Evolutionary conservation across 1,140 invertebrate genomes (phyloP).

Genomic region (Zaprionus capensis): DNA sequence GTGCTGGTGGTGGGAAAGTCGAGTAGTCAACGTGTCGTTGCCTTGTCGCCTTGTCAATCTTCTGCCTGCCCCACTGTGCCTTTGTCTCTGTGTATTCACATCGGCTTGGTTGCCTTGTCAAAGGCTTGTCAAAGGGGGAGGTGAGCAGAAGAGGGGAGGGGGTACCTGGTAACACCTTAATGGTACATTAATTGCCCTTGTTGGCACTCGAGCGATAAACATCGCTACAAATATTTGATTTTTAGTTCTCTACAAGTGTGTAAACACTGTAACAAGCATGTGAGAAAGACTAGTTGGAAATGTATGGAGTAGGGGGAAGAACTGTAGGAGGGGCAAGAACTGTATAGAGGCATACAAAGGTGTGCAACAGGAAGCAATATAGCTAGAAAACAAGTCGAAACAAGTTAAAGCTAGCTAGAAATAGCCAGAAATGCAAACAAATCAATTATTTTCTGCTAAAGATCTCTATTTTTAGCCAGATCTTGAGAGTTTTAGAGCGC

Average conservation of each 20-base stretch:
- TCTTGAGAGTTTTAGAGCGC: not conserved
- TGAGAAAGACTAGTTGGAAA: conserved; percentile 13
- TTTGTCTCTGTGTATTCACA: not conserved
- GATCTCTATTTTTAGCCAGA: not conserved
- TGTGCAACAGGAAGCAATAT: conserved; percentile 26
- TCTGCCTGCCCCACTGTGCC: not conserved
- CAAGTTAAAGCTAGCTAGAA: not conserved
- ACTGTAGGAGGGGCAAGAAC: not conserved
- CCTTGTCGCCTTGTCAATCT: not conserved
- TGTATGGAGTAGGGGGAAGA: not conserved
- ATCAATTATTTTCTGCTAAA: not conserved
- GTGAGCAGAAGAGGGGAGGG: not conserved
- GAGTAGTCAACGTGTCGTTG: not conserved
- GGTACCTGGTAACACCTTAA: conserved; percentile 59
- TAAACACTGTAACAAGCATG: conserved; percentile 63
- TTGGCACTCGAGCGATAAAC: conserved; percentile 78
- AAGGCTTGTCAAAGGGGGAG: conserved; percentile 63
- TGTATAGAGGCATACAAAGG: not conserved
- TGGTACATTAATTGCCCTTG: conserved; percentile 81
- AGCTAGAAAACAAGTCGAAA: not conserved
- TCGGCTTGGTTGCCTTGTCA: conserved; percentile 47
- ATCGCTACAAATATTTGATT: conserved; percentile 81
- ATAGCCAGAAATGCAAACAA: not conserved
- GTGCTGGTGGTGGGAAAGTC: conserved; percentile 15
- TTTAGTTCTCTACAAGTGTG: conserved; percentile 74